These are phyloP conservation scores for Cebus imitator DNA, from an alignment of 2,113 vertebrate species.

Conservation along the genomic window DNA sequence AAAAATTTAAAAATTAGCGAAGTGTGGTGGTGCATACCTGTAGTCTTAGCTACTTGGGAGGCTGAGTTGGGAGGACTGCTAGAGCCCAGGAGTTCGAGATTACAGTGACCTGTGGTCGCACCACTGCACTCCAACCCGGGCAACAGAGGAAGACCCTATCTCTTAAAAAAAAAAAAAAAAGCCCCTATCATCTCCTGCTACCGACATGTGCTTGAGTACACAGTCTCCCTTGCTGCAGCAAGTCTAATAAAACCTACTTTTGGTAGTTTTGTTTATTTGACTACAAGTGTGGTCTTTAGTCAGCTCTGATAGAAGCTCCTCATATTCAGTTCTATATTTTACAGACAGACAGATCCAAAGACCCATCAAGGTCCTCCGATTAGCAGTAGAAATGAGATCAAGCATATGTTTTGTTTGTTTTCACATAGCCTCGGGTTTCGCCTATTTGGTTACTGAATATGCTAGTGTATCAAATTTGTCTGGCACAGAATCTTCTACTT, in stretches of 20 bases:
- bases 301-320: neutral
- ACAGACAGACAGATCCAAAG: neutral
- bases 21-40: no score
- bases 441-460: neutral
- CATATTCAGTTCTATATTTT: neutral
- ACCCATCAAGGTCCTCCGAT: neutral
- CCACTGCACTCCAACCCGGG: no score
- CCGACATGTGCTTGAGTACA: neutral
- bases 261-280: neutral
- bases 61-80: no score
- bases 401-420: neutral
- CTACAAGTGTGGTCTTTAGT: neutral
- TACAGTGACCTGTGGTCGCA: no score
- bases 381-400: neutral
- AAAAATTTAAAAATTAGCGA: no score
- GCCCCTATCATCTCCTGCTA: rapidly evolving
- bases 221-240: neutral
- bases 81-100: no score
- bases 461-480: neutral
- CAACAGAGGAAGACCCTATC: no score
- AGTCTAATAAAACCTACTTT: neutral
- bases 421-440: neutral
- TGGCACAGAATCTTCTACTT: neutral
- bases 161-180: neutral
- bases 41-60: no score